These are phyloP conservation scores for Pseudomyrmex gracilis DNA, from an alignment of 1,140 invertebrate species.

Conservation along the genomic window DNA sequence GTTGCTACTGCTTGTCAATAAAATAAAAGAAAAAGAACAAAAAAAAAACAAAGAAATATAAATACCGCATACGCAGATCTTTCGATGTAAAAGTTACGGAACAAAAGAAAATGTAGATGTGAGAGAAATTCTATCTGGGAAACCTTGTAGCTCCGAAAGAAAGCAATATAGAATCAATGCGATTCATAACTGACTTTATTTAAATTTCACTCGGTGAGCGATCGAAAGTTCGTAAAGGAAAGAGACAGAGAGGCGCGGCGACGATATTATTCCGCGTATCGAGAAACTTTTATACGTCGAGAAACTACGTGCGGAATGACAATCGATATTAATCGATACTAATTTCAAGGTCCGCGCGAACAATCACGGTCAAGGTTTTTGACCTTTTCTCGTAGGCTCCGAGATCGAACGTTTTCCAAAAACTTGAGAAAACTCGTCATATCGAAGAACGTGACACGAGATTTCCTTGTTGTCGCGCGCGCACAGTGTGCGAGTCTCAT, in stretches of 20 bases:
- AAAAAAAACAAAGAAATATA: too few species aligned
- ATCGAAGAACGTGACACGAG: neutral
- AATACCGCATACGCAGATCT: too few species aligned
- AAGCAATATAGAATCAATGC: too few species aligned
- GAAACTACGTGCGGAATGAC: neutral
- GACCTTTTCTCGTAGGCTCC: neutral
- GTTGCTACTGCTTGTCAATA: neutral
- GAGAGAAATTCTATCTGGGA: too few species aligned
- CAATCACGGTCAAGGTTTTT: constrained; percentile 48
- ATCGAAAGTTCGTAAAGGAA: neutral
- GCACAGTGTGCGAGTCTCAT: neutral
- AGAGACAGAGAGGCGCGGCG: too few species aligned
- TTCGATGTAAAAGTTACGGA: too few species aligned
- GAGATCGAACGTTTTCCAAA: constrained; percentile 19
- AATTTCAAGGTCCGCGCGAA: neutral
- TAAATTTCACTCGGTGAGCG: neutral
- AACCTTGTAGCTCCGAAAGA: too few species aligned
- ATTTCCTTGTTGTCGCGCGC: neutral
- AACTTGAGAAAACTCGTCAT: neutral
- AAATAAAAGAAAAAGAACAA: neutral
- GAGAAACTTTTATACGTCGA: neutral
- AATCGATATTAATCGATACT: constrained; percentile 50
- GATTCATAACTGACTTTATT: too few species aligned
- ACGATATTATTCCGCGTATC: too few species aligned
- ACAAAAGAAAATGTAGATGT: too few species aligned